Percentiles rank a stretch among this genome's conserved stretches.
Conservation (phyloP, 2,797 vertebrate species). For the Danio aesculapii region DNA sequence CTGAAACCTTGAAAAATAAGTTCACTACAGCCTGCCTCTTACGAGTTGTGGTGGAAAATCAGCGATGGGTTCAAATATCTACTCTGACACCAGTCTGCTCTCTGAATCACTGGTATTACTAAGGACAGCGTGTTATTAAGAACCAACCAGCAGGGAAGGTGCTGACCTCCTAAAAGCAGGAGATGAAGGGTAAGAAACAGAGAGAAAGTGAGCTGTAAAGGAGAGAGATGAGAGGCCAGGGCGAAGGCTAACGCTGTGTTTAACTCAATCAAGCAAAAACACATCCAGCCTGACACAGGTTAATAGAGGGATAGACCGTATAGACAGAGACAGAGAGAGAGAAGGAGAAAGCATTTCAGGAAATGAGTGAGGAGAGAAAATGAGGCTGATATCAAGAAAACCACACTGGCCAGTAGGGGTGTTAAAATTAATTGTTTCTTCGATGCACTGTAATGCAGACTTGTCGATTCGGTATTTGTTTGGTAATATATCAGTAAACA, state of each 20-base stretch:
- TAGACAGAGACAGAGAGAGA: conserved; percentile 19
- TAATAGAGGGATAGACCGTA: conserved; percentile 54
- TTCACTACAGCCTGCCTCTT: background rate
- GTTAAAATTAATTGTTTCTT: too few relatives aligned
- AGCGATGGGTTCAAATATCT: background rate
- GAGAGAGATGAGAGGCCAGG: conserved; percentile 27
- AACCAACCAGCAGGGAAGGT: conserved; percentile 41
- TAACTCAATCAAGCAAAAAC: conserved; percentile 61
- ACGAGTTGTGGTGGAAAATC: background rate
- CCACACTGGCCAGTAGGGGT: background rate
- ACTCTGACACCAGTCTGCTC: background rate
- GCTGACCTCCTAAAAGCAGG: conserved; percentile 36
- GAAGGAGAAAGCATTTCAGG: background rate
- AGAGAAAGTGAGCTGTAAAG: conserved; percentile 25
- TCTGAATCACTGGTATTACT: conserved; percentile 35
- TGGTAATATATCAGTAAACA: too few relatives aligned
- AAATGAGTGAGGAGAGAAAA: background rate
- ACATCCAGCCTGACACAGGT: conserved; percentile 57
- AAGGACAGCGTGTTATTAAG: conserved; percentile 18
- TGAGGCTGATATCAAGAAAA: conserved; percentile 26
- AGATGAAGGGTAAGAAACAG: conserved; percentile 33
- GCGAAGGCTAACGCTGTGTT: conserved; percentile 46
- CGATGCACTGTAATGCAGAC: too few relatives aligned
- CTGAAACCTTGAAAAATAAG: background rate
- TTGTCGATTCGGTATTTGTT: too few relatives aligned